Evolutionary conservation across 1,140 invertebrate species (phyloP).

Genomic region (Bombus impatiens): DNA sequence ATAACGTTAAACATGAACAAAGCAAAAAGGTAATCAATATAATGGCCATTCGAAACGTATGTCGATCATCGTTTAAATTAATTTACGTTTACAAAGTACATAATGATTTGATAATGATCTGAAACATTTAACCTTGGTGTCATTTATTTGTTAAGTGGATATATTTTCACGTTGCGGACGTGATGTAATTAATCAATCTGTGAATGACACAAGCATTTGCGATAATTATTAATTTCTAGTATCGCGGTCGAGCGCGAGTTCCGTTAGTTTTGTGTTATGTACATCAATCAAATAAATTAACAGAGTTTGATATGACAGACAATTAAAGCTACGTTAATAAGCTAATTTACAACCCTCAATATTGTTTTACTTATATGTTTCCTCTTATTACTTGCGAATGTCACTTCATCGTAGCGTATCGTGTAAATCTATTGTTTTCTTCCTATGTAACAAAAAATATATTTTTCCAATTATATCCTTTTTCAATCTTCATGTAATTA

Average conservation of each 20-base stretch:
- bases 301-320: neutral
- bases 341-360: neutral
- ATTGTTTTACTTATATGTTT: neutral
- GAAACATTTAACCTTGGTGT: neutral
- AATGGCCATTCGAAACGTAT: neutral
- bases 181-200: neutral
- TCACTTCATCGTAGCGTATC: neutral
- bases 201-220: neutral
- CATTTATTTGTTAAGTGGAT: neutral
- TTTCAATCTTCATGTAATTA: neutral
- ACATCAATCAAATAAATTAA: constrained; percentile 2
- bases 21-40: too few relatives aligned
- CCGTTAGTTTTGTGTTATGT: neutral
- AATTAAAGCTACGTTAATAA: constrained; percentile 6
- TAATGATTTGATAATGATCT: neutral
- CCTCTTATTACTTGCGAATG: too few relatives aligned
- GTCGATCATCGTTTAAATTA: neutral
- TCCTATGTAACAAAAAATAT: neutral
- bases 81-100: neutral
- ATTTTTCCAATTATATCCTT: neutral
- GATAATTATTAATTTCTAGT: constrained; percentile 5
- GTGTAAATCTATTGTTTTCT: neutral
- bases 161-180: neutral
- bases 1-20: neutral
- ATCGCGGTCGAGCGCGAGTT: neutral